phyloP scores from a whole-genome alignment of 92 coral and sea anemone genomes.

The Epizoanthus rinbou region DNA sequence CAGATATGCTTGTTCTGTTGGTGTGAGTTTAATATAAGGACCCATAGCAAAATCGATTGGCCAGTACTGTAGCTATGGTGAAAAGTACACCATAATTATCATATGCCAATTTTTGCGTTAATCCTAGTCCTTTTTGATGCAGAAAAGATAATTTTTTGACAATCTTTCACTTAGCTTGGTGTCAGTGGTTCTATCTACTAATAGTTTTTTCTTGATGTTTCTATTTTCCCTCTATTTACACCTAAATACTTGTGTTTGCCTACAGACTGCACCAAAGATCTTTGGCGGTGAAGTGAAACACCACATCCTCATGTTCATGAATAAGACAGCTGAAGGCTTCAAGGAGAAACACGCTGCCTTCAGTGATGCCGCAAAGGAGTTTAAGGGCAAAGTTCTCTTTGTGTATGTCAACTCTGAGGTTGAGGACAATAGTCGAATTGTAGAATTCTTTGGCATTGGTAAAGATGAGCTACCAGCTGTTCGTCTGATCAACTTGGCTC shows the following conservation, averaged over 20 bases:
- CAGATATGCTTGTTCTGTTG: too few relatives aligned
- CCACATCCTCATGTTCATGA: slow-evolving; percentile 83
- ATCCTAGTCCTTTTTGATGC: too few relatives aligned
- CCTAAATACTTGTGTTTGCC: background rate
- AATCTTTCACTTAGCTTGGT: background rate
- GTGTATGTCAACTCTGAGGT: slow-evolving; percentile 88
- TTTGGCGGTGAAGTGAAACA: slow-evolving; percentile 97
- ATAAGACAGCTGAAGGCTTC: slow-evolving; percentile 81
- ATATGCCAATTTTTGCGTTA: background rate
- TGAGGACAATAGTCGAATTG: slow-evolving; percentile 94
- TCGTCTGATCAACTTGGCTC: slow-evolving; percentile 95
- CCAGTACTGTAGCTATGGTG: too few relatives aligned
- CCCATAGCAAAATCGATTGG: too few relatives aligned
- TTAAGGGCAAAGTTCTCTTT: slow-evolving; percentile 95
- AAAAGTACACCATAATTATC: too few relatives aligned
- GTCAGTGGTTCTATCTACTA: background rate
- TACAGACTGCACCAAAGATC: slow-evolving; percentile 96
- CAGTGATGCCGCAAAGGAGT: slow-evolving; percentile 84
- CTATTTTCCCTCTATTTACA: background rate
- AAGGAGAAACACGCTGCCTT: slow-evolving; percentile 73
- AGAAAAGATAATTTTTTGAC: background rate
- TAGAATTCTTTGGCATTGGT: slow-evolving; percentile 94
- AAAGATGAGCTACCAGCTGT: slow-evolving; percentile 87
- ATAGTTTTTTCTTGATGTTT: background rate
- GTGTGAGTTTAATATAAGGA: too few relatives aligned